Base-by-base conservation (phyloP, 2,113 vertebrate species). In the Athene noctua region DNA sequence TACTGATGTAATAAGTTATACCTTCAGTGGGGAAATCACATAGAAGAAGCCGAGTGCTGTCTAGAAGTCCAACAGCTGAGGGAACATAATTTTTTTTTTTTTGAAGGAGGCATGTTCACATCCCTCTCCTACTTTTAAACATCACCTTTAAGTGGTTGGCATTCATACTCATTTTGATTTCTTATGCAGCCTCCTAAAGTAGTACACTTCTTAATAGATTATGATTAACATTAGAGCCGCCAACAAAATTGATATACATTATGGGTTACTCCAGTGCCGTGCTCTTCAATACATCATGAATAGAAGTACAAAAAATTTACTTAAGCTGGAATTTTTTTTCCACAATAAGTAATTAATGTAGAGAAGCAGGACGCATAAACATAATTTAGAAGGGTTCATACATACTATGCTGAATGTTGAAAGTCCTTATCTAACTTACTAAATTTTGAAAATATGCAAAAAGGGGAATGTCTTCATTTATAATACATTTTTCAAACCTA, bases 201-300 rank as follows among this genome's bases (percentile, higher is more conserved):
- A 1, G 7, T 86, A 17, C 12, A n/a, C 23, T 80, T 90, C 29
- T 74, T 84, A 44, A 63, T 0, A 0, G 19, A 20, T 54, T 74
- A 42, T 42, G 29, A 29, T 87, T 81, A 75, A 62, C 6, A 6
- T 86, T 59, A 72, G 8, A 81, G 29, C 15, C 38, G 42, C 29
- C 30, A 75, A 38, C 11, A 63, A 55, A 46, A 20, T 51, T 75
- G 18, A 34, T 59, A 27, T 9, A 12, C 3, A 0, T 42, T 85
- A 9, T 67, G 10, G 6, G 10, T 58, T 70, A 32, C 15, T 77
- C 22, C 30, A 57, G 23, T 85, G 23, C 12, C 30, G 27, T 40
- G 21, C 3, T 82, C 5, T 89, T 91, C 19, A n/a, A 15, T 55
- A 42, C 4, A 22, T 8, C 26, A 7, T 70, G 21, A 68, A 22